Evolutionary conservation across 2,113 vertebrate species (phyloP), one percentile per base, ranked within the genome.

Genomic region (Dromas ardeola): DNA sequence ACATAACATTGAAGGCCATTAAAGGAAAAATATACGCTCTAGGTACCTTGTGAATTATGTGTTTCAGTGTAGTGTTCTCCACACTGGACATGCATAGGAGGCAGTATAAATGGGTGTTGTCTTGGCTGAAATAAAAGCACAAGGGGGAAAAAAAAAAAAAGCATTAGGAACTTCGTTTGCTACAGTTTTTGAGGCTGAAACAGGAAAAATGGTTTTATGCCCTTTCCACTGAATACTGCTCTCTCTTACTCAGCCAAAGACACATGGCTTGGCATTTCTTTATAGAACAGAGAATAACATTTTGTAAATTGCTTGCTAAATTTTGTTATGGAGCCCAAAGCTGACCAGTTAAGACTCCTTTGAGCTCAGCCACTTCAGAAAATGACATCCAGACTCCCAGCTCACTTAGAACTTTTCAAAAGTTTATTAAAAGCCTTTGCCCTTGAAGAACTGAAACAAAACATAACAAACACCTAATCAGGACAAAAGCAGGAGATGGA

Each of bases 41-140:
- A 47, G 65, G 88, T 98, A 99, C 98, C 98, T 98, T 99, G 99
- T n/a, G 99, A 99, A 90, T 99, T 99, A 97, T 99, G 99, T 13
- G 98, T 99, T 98, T 99, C 99, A 86, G 99, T 99, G 94, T 99
- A 99, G 97, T 99, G 99, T 73, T 99, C 99, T 43, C 98, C 98
- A 79, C 99, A 99, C 96, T 99, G 99, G 87, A 99, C 97, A 47
- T 99, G 99, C 98, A 99, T 98, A 19, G 99, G 98, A 92, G 99
- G 98, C 97, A 99, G 96, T 98, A 99, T 99, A 95, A 98, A 99
- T 47, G 99, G 99, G 96, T 99, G 99, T 26, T 99, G 99, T 85
- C 99, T 97, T 18, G 99, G 99, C 99, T 99, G 93, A 86, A 98
- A 98, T 52, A 96, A 78, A 96, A 98, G 40, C 74, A 96, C 40